Conservation (phyloP, 2,888 invertebrate species). For the Troilus luridus region DNA sequence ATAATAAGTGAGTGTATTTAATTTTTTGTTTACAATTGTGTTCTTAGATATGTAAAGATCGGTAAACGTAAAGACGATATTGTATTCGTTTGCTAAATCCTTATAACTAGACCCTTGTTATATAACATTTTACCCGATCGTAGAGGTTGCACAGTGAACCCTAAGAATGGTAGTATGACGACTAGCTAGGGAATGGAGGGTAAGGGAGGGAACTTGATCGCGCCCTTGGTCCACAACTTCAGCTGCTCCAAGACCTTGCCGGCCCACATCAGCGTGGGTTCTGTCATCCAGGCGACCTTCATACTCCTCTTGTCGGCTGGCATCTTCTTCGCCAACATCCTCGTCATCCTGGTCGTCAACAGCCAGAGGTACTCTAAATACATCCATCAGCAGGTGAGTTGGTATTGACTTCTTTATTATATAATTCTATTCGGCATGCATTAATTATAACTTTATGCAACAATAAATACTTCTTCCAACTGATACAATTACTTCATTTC, state of each 20-base stretch:
- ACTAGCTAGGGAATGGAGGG: constrained; percentile 58
- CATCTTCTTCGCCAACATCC: constrained; percentile 84
- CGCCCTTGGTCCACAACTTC: constrained; percentile 86
- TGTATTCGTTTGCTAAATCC: background rate
- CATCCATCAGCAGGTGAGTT: constrained; percentile 86
- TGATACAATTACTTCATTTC: too few species aligned
- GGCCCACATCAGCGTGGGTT: constrained; percentile 74
- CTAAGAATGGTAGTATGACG: constrained; percentile 60
- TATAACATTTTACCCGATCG: background rate
- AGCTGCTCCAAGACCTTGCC: constrained; percentile 83
- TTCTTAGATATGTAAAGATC: background rate
- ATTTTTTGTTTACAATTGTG: background rate
- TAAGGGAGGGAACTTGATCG: constrained; percentile 78
- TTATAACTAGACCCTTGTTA: background rate
- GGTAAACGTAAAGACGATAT: background rate
- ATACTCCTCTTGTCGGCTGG: constrained; percentile 83
- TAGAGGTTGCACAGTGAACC: background rate
- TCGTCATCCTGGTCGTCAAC: constrained; percentile 87
- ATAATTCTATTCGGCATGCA: background rate
- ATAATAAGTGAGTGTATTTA: background rate
- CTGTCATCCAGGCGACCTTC: constrained; percentile 82
- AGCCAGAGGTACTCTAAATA: constrained; percentile 81
- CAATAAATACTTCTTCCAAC: too few species aligned
- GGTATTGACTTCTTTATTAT: background rate
- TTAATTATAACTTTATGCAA: too few species aligned